Evolutionary conservation across 2,797 vertebrate genomes (phyloP).

Genomic region (Simalia tracyae): DNA sequence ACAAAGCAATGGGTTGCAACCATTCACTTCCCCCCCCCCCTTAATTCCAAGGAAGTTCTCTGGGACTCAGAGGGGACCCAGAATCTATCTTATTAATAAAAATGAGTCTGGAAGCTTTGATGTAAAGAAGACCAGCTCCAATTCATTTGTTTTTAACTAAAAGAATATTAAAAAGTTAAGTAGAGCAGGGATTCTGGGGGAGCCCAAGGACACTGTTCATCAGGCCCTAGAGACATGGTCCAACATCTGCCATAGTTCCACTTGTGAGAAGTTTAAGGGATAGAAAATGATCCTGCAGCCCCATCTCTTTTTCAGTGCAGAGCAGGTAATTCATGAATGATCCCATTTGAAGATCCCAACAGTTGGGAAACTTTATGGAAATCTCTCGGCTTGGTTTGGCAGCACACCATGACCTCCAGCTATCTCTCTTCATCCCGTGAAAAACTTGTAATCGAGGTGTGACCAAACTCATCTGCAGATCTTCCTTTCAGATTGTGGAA

Average conservation of each 20-base stretch:
- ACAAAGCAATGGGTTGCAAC: not conserved
- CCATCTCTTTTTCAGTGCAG: not conserved
- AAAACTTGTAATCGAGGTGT: constrained; percentile 4
- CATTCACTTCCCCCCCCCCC: too few species aligned
- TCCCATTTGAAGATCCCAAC: not conserved
- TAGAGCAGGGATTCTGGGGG: not conserved
- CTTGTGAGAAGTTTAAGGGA: too few species aligned
- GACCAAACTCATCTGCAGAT: constrained; percentile 9
- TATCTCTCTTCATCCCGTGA: constrained; percentile 4
- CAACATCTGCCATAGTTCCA: not conserved
- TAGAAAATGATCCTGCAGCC: not conserved
- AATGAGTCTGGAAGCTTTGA: not conserved
- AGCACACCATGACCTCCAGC: not conserved
- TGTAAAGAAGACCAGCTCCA: not conserved
- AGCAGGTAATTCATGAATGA: not conserved
- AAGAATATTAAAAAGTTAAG: not conserved
- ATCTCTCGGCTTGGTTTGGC: constrained; percentile 8
- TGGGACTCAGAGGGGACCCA: not conserved
- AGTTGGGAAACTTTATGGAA: constrained; percentile 5
- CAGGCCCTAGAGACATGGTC: not conserved
- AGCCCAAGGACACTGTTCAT: not conserved
- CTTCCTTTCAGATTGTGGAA: not conserved
- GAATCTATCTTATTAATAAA: not conserved
- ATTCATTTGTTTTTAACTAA: not conserved
- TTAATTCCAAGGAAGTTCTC: not conserved